These are phyloP conservation scores for Lasiurus cinereus DNA, from an alignment of 2,113 vertebrate genomes.

Conservation along the genomic window DNA sequence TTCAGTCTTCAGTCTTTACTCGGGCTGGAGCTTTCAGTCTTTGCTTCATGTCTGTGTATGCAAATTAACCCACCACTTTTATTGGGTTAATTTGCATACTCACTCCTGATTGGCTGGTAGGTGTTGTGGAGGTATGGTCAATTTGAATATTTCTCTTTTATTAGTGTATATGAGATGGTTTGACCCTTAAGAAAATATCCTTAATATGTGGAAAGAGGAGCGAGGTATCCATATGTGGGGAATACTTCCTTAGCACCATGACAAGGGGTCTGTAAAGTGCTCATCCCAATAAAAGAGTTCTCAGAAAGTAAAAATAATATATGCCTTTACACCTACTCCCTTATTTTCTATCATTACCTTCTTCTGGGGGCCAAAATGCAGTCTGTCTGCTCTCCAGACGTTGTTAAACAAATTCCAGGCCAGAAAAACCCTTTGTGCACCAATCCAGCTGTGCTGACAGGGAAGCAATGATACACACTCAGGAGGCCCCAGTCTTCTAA, in stretches of 20 bases:
- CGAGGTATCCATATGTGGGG: neutral
- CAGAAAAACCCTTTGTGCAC: neutral
- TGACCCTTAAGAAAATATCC: neutral
- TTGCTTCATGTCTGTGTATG: too few relatives aligned
- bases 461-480: neutral
- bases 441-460: neutral
- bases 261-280: neutral
- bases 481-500: neutral
- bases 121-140: too few relatives aligned
- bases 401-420: neutral
- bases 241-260: neutral
- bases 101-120: too few relatives aligned
- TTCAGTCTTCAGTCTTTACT: too few relatives aligned
- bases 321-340: neutral
- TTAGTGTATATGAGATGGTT: neutral
- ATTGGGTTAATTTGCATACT: too few relatives aligned
- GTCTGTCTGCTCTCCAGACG: neutral
- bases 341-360: neutral
- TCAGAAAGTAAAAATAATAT: slow-evolving; percentile 4
- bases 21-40: too few relatives aligned
- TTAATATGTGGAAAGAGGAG: neutral
- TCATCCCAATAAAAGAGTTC: neutral
- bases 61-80: too few relatives aligned
- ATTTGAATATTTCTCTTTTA: too few relatives aligned
- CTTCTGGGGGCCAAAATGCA: neutral